Percentiles rank a stretch among this genome's conserved stretches.
Evolutionary conservation across 2,888 invertebrate species (phyloP).

Genomic region (Amblyjoppa fuscipennis): DNA sequence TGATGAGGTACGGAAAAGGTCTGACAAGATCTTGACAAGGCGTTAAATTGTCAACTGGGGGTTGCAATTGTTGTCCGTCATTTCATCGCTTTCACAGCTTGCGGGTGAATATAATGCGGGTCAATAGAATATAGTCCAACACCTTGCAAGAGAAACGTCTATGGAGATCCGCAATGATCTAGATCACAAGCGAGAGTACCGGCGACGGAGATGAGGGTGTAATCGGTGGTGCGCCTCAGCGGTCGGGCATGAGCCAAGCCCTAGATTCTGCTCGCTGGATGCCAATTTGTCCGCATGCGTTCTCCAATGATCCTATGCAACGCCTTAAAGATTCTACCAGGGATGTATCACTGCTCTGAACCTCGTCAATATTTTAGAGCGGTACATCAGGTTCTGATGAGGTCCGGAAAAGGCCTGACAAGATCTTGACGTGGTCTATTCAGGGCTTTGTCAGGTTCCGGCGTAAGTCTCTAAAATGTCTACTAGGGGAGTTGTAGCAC

Average conservation of each 20-base stretch:
- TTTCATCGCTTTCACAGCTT: no score
- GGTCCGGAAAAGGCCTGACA: background rate
- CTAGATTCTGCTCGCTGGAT: slow-evolving; percentile 12
- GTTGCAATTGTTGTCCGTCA: no score
- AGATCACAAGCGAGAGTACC: background rate
- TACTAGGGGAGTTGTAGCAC: no score
- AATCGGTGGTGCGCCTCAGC: slow-evolving; percentile 17
- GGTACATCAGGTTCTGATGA: background rate
- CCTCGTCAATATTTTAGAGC: no score
- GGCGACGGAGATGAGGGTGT: background rate
- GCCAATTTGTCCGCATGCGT: slow-evolving; percentile 39
- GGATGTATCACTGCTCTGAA: no score
- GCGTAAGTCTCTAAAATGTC: no score
- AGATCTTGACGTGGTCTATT: no score
- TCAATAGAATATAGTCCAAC: no score
- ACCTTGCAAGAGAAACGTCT: background rate
- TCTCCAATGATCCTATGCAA: background rate
- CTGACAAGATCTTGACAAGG: no score
- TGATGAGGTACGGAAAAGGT: background rate
- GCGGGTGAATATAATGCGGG: no score
- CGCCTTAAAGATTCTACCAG: background rate
- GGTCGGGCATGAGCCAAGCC: slow-evolving; percentile 33
- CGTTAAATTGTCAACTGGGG: no score
- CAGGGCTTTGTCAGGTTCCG: no score
- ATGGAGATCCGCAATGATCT: background rate